Evolutionary conservation across 2,888 invertebrate genomes (phyloP).

Genomic region (Oscheius onirici): DNA sequence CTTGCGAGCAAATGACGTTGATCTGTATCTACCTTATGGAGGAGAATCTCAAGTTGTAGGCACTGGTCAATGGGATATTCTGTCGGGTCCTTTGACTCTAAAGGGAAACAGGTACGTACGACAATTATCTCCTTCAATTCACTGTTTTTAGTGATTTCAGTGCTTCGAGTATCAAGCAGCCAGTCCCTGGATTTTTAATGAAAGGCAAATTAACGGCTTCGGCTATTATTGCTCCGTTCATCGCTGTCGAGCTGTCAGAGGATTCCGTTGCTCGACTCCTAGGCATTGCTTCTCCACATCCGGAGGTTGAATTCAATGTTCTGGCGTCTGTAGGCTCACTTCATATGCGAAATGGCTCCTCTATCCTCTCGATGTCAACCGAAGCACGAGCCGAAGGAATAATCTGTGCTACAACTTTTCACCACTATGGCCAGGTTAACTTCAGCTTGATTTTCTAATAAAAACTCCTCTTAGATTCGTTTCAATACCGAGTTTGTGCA

Average conservation of each 20-base stretch:
- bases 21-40: slow-evolving; percentile 46
- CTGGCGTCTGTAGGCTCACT: slow-evolving; percentile 50
- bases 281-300: slow-evolving; percentile 20
- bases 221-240: slow-evolving; percentile 54
- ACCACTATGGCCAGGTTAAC: slow-evolving; percentile 48
- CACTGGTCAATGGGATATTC: slow-evolving; percentile 52
- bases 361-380: slow-evolving; percentile 41
- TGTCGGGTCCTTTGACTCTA: slow-evolving; percentile 46
- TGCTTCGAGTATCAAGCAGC: not conserved
- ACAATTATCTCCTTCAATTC: not conserved
- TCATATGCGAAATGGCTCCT: slow-evolving; percentile 38
- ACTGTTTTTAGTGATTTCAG: slow-evolving; percentile 6
- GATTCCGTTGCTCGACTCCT: slow-evolving; percentile 38
- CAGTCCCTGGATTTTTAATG: slow-evolving; percentile 40
- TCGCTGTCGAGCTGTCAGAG: slow-evolving; percentile 41
- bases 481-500: slow-evolving; percentile 30
- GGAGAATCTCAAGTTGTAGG: slow-evolving; percentile 40
- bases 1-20: slow-evolving; percentile 53
- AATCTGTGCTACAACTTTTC: slow-evolving; percentile 49
- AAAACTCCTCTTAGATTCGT: slow-evolving; percentile 16
- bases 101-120: slow-evolving; percentile 44
- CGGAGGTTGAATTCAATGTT: slow-evolving; percentile 45
- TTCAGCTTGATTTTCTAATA: not conserved
- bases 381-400: slow-evolving; percentile 44
- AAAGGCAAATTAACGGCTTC: slow-evolving; percentile 45